phyloP scores from a whole-genome alignment of 2,797 vertebrate species.

The Sebastes aleutianus region DNA sequence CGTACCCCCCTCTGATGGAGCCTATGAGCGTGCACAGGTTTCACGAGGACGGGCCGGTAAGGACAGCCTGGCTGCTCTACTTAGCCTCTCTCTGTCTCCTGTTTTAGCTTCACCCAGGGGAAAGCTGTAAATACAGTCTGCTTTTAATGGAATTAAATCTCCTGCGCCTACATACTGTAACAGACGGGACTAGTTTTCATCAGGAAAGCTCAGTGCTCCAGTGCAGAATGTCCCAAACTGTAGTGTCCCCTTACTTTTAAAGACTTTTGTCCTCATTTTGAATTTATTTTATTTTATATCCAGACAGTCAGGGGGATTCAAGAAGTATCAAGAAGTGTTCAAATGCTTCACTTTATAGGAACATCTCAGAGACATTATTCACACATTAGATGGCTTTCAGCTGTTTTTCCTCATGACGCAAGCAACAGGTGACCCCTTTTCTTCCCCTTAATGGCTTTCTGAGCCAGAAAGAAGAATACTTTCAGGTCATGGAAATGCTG shows the following conservation, averaged over 20 bases:
- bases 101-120: constrained; percentile 75
- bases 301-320: background rate
- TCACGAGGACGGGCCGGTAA: constrained; percentile 84
- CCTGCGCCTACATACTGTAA: constrained; percentile 56
- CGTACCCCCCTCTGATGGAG: constrained; percentile 75
- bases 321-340: background rate
- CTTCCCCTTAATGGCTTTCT: constrained; percentile 17
- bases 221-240: constrained; percentile 10
- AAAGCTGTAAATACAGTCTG: constrained; percentile 66
- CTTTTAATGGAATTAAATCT: constrained; percentile 71
- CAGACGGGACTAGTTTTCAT: constrained; percentile 48
- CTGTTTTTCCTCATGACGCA: background rate
- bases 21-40: constrained; percentile 70
- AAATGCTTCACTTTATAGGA: background rate
- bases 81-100: constrained; percentile 62
- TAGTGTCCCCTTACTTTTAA: constrained; percentile 5
- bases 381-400: background rate
- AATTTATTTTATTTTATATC: background rate
- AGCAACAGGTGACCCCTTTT: constrained; percentile 24
- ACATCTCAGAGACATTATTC: background rate
- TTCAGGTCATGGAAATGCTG: constrained; percentile 27
- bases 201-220: constrained; percentile 4
- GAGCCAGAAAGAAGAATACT: constrained; percentile 13
- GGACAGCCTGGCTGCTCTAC: constrained; percentile 74
- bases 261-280: constrained; percentile 35